Evolutionary conservation across 2,888 invertebrate genomes (phyloP), one percentile per base, ranked within the genome.

Genomic region (Acrocera orbiculus): DNA sequence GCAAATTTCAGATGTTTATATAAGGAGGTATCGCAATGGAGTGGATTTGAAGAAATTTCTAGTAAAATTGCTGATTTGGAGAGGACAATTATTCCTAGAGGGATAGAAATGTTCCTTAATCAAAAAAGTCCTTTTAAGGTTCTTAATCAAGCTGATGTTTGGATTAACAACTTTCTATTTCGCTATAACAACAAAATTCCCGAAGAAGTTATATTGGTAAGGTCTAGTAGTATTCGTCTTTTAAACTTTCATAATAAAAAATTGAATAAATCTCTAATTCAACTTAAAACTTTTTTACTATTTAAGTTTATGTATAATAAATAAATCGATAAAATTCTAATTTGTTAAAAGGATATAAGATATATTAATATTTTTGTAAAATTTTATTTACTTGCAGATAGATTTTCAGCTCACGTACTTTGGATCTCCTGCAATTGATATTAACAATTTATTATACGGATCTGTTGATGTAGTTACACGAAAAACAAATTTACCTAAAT

Each of bases 161-260:
- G 59, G 59, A 49, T 54, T 20, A 53, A 57, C 36, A 60, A 58
- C 39, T 42, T 58, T 3, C 50, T 59, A 53, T 57, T 58, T 33
- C 53, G 52, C 26, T 37, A 50, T 9, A 49, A 53, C 47, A 52
- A 32, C 49, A 51, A 32, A 10, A 49, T 53, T 15, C 53, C 57
- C 1, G 50, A 56, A 28, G 48, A 58, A 48, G 55, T 54, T 5
- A 38, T 57, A 8, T 44, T 57, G 38, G 58, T 58, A 38, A 46
- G 47, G 25, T 16, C n/a, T n/a, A n/a, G n/a, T n/a, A n/a, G n/a
- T n/a, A n/a, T n/a, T 25, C 8, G 3, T 23, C 11, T 22, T 27
- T 27, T 13, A 22, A 14, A 2, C 27, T 14, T 14, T 14, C 5
- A 27, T 4, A 16, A 27, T 16, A 27, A 16, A 22, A 22, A 9